Percentiles rank a stretch among this genome's conserved stretches.
phyloP scores from a whole-genome alignment of 2,888 invertebrate species.

The Pollenia angustigena region DNA sequence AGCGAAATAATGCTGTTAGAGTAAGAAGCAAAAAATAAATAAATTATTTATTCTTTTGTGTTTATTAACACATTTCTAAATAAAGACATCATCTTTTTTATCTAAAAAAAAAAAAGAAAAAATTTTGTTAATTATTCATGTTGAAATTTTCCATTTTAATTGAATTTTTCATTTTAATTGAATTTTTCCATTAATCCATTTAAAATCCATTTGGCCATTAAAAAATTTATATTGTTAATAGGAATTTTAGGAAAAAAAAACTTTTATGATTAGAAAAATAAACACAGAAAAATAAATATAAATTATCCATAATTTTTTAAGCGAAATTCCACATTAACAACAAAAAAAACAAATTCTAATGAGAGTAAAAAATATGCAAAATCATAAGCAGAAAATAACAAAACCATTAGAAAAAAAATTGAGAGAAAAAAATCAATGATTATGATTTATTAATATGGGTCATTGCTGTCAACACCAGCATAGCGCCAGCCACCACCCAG shows the following conservation, averaged over 20 bases:
- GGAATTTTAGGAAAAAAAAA: background rate
- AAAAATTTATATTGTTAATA: conserved; percentile 7
- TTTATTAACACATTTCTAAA: too few relatives aligned
- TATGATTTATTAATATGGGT: conserved; percentile 83
- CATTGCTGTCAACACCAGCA: conserved; percentile 79
- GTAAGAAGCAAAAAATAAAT: too few relatives aligned
- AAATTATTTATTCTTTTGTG: too few relatives aligned
- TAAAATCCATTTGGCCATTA: conserved; percentile 20
- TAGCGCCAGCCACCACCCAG: conserved; percentile 16
- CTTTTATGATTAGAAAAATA: conserved; percentile 8
- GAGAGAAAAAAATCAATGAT: conserved; percentile 60
- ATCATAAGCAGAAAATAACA: conserved; percentile 14
- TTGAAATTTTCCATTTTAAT: background rate
- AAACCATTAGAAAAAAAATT: conserved; percentile 9
- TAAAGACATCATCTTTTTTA: too few relatives aligned
- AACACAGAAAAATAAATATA: conserved; percentile 15
- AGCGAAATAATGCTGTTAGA: too few relatives aligned
- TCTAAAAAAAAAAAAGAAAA: too few relatives aligned
- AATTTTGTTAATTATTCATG: background rate
- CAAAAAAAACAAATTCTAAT: conserved; percentile 6
- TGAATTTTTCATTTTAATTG: conserved; percentile 18
- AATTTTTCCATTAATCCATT: conserved; percentile 38
- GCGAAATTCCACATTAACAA: conserved; percentile 32
- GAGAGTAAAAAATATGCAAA: conserved; percentile 11
- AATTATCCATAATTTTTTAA: conserved; percentile 55